These are phyloP conservation scores for Phyllotis vaccarum DNA, from an alignment of 2,797 vertebrate genomes.

Conservation along the genomic window DNA sequence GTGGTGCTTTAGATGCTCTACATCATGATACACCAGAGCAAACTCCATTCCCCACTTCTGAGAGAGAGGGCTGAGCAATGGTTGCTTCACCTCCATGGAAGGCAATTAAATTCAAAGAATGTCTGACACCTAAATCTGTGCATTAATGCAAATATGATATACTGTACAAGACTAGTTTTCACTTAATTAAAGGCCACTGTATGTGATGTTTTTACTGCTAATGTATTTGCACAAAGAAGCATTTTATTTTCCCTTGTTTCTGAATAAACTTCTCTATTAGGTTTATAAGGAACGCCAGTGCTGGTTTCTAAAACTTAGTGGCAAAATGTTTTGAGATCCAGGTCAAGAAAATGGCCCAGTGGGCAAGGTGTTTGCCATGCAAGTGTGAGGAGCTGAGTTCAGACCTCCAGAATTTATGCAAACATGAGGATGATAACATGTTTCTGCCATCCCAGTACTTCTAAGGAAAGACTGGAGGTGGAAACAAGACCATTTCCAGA, in stretches of 20 bases:
- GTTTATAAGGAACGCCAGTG: neutral
- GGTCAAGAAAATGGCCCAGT: neutral
- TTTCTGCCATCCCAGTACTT: neutral
- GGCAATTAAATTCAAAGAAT: slow-evolving; percentile 49
- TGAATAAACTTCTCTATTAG: slow-evolving; percentile 44
- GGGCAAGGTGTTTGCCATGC: neutral
- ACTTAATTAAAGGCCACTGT: slow-evolving; percentile 60
- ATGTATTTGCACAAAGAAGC: neutral
- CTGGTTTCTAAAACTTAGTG: neutral
- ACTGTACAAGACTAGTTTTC: slow-evolving; percentile 29
- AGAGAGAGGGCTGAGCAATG: neutral
- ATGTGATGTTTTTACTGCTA: slow-evolving; percentile 45
- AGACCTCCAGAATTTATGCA: neutral
- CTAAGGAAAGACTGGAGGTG: neutral
- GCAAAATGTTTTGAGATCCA: neutral
- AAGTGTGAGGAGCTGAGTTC: neutral
- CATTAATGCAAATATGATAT: slow-evolving; percentile 62
- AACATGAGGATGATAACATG: no score
- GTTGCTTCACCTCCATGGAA: neutral
- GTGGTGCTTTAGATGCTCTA: neutral
- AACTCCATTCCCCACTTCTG: neutral
- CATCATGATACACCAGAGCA: neutral
- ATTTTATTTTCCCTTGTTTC: slow-evolving; percentile 50
- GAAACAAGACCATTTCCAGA: neutral
- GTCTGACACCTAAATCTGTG: slow-evolving; percentile 48